A percentile compares a stretch with the other conserved stretches of the same genome.
Conservation (phyloP, 1,140 invertebrate genomes). For the Trichonephila clavipes region DNA sequence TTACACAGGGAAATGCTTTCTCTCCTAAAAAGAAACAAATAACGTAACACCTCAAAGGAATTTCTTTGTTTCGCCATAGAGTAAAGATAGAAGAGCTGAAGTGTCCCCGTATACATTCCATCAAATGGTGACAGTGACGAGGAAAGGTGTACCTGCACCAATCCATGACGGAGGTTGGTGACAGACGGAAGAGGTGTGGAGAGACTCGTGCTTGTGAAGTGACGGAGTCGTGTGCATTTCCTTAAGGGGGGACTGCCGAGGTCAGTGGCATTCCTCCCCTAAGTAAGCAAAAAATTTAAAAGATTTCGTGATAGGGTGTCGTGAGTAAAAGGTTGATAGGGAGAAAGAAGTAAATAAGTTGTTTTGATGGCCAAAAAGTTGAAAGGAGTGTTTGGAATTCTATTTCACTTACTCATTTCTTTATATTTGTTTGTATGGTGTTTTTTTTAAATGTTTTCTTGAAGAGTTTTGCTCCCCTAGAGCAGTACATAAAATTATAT, state of each 20-base stretch:
- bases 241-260: neutral
- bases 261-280: neutral
- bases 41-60: neutral
- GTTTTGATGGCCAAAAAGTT: neutral
- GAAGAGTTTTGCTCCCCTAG: too few species aligned
- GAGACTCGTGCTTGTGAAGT: neutral
- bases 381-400: neutral
- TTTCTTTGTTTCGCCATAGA: neutral
- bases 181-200: conserved; percentile 36
- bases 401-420: too few species aligned
- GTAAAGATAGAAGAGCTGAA: neutral
- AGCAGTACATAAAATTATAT: too few species aligned
- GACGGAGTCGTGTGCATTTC: neutral
- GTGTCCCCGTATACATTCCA: neutral
- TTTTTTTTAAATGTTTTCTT: too few species aligned
- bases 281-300: neutral
- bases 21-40: neutral
- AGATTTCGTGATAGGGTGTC: neutral
- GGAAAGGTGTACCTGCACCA: conserved; percentile 5
- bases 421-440: too few species aligned
- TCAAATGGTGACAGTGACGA: neutral
- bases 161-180: neutral
- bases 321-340: neutral
- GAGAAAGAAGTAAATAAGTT: neutral
- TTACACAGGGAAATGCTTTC: neutral